A percentile compares a stretch with the other conserved stretches of the same genome.
These are phyloP conservation scores for Carassius gibelio DNA, from an alignment of 2,113 vertebrate genomes.

Conservation along the genomic window DNA sequence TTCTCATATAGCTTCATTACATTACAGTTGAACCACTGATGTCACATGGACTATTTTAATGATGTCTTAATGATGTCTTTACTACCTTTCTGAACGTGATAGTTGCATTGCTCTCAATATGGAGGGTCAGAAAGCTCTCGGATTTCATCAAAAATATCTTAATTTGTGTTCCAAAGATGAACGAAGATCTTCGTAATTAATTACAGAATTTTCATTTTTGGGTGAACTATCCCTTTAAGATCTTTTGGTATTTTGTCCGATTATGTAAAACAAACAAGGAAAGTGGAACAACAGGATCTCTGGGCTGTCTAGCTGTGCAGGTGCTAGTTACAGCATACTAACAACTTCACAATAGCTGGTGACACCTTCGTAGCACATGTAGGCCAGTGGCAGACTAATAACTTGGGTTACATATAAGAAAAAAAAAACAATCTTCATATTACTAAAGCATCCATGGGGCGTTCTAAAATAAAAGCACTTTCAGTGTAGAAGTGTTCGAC, in stretches of 20 bases:
- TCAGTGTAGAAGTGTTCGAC: not conserved
- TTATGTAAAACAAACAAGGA: not conserved
- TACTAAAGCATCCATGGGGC: not conserved
- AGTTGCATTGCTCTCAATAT: no score
- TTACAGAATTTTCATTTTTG: not conserved
- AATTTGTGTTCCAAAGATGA: not conserved
- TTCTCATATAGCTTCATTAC: no score
- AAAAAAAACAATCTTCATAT: not conserved
- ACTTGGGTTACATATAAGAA: constrained; percentile 10
- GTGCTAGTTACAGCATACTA: constrained; percentile 2
- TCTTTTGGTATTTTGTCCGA: not conserved
- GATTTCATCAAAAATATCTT: not conserved
- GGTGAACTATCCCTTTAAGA: not conserved
- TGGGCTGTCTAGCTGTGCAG: not conserved
- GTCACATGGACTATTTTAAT: no score
- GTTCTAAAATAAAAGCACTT: not conserved
- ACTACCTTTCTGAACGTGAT: not conserved
- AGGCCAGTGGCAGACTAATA: not conserved
- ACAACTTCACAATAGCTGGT: not conserved
- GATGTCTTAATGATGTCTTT: no score
- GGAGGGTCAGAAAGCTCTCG: no score
- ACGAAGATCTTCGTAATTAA: not conserved
- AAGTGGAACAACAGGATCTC: constrained; percentile 9
- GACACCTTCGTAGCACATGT: not conserved
- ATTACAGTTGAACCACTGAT: no score